Evolutionary conservation across 2,888 invertebrate species (phyloP).

Genomic region (Euproctis similis): DNA sequence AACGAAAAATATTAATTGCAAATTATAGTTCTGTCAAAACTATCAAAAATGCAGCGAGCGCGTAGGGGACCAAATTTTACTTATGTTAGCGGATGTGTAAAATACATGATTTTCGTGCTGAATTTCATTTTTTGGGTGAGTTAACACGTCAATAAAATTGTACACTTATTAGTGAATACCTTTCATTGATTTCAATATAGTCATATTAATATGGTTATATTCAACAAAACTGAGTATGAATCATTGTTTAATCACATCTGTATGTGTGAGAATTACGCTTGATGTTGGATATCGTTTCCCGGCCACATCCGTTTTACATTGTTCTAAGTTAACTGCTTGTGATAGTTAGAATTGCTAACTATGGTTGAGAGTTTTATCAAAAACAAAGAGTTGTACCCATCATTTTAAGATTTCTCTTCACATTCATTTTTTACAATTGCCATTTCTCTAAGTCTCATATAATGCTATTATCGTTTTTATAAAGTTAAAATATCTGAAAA

Average conservation of each 20-base stretch:
- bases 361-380: too few species aligned
- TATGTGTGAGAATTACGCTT: slow-evolving; percentile 12
- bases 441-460: too few species aligned
- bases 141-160: slow-evolving; percentile 25
- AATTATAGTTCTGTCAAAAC: slow-evolving; percentile 9
- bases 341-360: too few species aligned
- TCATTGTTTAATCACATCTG: slow-evolving; percentile 24
- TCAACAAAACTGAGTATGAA: slow-evolving; percentile 29
- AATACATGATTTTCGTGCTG: slow-evolving; percentile 91
- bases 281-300: slow-evolving; percentile 7
- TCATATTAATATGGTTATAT: slow-evolving; percentile 7
- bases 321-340: slow-evolving; percentile 15
- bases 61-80: slow-evolving; percentile 83
- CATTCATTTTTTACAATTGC: too few species aligned
- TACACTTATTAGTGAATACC: too few species aligned
- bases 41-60: slow-evolving; percentile 73
- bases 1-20: slow-evolving; percentile 5
- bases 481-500: too few species aligned
- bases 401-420: too few species aligned
- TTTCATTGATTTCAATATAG: too few species aligned
- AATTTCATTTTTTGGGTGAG: slow-evolving; percentile 95
- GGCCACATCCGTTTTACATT: slow-evolving; percentile 21
- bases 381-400: too few species aligned
- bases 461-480: too few species aligned
- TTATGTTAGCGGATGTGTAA: slow-evolving; percentile 90